phyloP scores from a whole-genome alignment of 2,888 invertebrate genomes.

The Parnassius glacialis region DNA sequence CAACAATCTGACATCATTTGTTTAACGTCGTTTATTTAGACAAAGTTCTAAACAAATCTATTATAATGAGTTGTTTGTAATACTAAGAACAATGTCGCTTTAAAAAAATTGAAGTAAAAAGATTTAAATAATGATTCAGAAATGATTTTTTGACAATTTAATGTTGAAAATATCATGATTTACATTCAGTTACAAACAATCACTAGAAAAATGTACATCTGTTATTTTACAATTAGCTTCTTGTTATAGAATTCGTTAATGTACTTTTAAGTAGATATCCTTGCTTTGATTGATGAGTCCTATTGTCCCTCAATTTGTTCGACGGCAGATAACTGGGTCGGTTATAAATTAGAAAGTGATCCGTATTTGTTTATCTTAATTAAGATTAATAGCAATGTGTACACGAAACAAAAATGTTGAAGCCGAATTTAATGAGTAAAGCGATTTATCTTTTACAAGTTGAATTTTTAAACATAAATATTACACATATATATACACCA shows the following conservation, averaged over 20 bases:
- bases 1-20: slow-evolving; percentile 65
- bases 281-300: slow-evolving; percentile 74
- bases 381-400: slow-evolving; percentile 58
- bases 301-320: slow-evolving; percentile 53
- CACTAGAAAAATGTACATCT: slow-evolving; percentile 35
- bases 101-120: slow-evolving; percentile 37
- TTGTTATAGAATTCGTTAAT: slow-evolving; percentile 58
- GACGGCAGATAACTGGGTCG: slow-evolving; percentile 48
- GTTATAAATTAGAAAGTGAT: slow-evolving; percentile 54
- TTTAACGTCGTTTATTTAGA: slow-evolving; percentile 39
- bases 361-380: slow-evolving; percentile 68
- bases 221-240: slow-evolving; percentile 43
- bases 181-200: slow-evolving; percentile 64
- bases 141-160: slow-evolving; percentile 75
- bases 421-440: slow-evolving; percentile 8
- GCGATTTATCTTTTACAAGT: slow-evolving; percentile 1
- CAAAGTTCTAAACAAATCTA: slow-evolving; percentile 47
- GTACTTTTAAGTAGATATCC: slow-evolving; percentile 73
- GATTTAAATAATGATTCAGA: slow-evolving; percentile 64
- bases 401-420: slow-evolving; percentile 13
- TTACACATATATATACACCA: too few species aligned
- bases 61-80: slow-evolving; percentile 27
- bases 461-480: too few species aligned
- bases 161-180: slow-evolving; percentile 59
- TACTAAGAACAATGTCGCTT: slow-evolving; percentile 43